Percentiles rank a stretch among this genome's conserved stretches.
Evolutionary conservation across 2,797 vertebrate genomes (phyloP).

Genomic region (Thaleichthys pacificus): DNA sequence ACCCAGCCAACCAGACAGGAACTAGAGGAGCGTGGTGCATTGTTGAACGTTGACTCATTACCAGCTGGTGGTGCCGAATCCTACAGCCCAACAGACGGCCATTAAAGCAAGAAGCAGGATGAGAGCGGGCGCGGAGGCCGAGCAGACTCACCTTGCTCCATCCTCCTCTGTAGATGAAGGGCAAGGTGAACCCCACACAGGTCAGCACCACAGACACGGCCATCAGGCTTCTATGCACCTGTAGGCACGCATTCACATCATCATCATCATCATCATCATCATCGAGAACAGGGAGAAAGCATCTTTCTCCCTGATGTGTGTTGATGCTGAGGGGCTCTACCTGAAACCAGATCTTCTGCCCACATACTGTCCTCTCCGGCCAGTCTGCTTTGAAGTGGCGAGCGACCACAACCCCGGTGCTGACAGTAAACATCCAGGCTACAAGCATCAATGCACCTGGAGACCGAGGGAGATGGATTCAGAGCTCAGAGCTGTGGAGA

Average conservation of each 20-base stretch:
- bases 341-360: conserved; percentile 87
- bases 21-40: background rate
- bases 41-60: background rate
- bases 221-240: conserved; percentile 85
- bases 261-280: background rate
- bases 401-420: conserved; percentile 80
- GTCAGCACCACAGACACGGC: conserved; percentile 73
- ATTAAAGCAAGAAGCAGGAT: conserved; percentile 3
- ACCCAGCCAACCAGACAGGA: background rate
- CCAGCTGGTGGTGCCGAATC: background rate
- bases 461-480: conserved; percentile 8
- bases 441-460: conserved; percentile 83
- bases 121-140: conserved; percentile 29
- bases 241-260: conserved; percentile 17
- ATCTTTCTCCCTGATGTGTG: no score
- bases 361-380: conserved; percentile 72
- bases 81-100: background rate
- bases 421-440: conserved; percentile 82
- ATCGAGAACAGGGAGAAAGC: background rate
- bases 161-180: conserved; percentile 83
- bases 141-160: conserved; percentile 78
- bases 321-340: conserved; percentile 55
- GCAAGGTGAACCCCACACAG: conserved; percentile 75
- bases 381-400: conserved; percentile 84
- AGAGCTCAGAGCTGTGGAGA: background rate